Percentiles rank a stretch among this genome's conserved stretches.
Conservation (phyloP, 2,113 vertebrate species). For the Tragulus kanchil region DNA sequence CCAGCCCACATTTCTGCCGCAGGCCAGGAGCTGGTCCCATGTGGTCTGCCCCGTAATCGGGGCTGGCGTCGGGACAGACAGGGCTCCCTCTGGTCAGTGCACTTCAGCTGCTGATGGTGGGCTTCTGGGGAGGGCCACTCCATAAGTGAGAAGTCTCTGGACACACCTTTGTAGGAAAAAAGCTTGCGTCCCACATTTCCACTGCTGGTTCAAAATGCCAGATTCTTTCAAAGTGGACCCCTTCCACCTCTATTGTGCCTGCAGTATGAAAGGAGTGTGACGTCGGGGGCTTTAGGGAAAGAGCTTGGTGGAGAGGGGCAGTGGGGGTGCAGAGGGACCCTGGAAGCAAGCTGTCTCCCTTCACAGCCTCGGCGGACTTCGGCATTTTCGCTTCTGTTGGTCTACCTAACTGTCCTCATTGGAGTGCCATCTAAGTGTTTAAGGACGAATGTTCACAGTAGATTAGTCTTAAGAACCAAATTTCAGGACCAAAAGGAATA, state of each 20-base stretch:
- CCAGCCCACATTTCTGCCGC: background rate
- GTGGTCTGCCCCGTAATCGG: background rate
- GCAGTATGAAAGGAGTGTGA: background rate
- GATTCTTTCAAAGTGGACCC: background rate
- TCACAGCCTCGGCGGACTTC: background rate
- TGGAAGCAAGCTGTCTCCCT: background rate
- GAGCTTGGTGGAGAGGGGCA: accelerated
- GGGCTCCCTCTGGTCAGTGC: background rate
- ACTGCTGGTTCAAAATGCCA: background rate
- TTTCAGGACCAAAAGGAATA: background rate
- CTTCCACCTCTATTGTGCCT: background rate
- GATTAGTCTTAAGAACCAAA: background rate
- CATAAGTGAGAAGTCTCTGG: background rate
- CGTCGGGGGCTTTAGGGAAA: background rate
- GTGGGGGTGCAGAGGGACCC: no score
- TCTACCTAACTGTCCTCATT: accelerated
- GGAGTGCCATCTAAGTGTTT: background rate
- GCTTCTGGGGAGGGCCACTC: background rate
- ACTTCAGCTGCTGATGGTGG: background rate
- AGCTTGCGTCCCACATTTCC: background rate
- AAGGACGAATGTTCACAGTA: background rate
- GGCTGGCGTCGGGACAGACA: background rate
- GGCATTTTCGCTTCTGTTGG: background rate
- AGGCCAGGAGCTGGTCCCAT: constrained; percentile 40
- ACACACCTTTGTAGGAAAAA: background rate